Base-by-base conservation (phyloP, 1,140 invertebrate genomes). In the Battus philenor region DNA sequence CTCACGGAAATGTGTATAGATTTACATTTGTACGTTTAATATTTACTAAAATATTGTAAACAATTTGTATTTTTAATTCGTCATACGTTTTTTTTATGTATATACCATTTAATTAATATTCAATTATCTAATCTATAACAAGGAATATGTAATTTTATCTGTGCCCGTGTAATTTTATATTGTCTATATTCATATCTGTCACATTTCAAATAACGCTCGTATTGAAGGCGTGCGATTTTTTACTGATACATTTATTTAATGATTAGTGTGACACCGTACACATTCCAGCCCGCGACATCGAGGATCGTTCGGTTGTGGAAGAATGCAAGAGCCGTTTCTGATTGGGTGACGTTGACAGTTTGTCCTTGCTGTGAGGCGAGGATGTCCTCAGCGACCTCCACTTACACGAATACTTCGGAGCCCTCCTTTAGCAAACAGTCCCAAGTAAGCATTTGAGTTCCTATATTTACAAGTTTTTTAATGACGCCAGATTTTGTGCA, bases 231-330 rank as follows among this genome's bases (percentile, higher is more conserved):
- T n/a, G n/a, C n/a, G n/a, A n/a, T n/a, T 30, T 30, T 10, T 6
- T 2, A 2, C 18, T 20, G 6, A 20, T 20, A 20, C 6, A 20
- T 3, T 6, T 2, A 36, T 36, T 36, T 18, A 36, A 41, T 41
- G 38, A 41, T 41, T 27, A 41, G n/a, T 27, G n/a, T 41, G 38
- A 41, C 38, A 2, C 38, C 38, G 11, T 41, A 41, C 11, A 27
- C 38, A 41, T 27, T 41, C 22, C 38, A 41, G 15, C 22, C 38
- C 12, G 22, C 15, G 10, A 27, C 38, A 7, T 41, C 11, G 16
- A 41, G 24, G 29, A 8, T 41, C n/a, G 38, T 41, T 7, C 27
- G 38, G 12, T 41, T 41, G 24, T 41, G 38, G 38, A 41, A 15
- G 24, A 41, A 41, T 17, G 38, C 38, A 22, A 22, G 24, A 9